Evolutionary conservation across 2,113 vertebrate species (phyloP).

Genomic region (Oophaga pumilio): DNA sequence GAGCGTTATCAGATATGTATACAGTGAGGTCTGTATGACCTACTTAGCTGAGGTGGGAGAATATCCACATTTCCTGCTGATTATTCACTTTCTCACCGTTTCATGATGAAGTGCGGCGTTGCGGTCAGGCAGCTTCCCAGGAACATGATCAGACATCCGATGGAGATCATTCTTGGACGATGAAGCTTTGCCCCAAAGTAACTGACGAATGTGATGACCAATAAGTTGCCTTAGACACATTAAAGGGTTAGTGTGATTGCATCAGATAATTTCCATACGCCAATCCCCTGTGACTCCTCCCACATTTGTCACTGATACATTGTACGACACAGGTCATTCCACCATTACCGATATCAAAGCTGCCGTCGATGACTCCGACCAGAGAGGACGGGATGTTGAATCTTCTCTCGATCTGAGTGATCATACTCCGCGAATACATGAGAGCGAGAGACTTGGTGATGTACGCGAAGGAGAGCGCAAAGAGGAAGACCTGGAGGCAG

Average conservation of each 20-base stretch:
- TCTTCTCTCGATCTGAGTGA: conserved; percentile 79
- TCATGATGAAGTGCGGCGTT: conserved; percentile 91
- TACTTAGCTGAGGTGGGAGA: no score
- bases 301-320: no score
- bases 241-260: background rate
- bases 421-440: conserved; percentile 78
- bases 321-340: no score
- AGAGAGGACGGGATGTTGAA: conserved; percentile 78
- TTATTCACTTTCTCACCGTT: conserved; percentile 73
- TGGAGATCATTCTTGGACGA: conserved; percentile 85
- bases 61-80: no score
- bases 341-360: conserved; percentile 80
- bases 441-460: conserved; percentile 75
- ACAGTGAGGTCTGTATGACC: no score
- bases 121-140: conserved; percentile 87
- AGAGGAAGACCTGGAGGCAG: conserved; percentile 73
- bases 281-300: no score
- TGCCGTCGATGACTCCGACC: conserved; percentile 78
- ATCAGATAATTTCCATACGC: no score
- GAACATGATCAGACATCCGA: conserved; percentile 83
- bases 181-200: conserved; percentile 92
- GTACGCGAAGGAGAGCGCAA: conserved; percentile 72
- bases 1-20: no score
- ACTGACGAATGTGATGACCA: conserved; percentile 90
- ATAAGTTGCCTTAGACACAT: conserved; percentile 78